Conservation (phyloP, 2,113 vertebrate genomes). For the Prunella fulvescens region DNA sequence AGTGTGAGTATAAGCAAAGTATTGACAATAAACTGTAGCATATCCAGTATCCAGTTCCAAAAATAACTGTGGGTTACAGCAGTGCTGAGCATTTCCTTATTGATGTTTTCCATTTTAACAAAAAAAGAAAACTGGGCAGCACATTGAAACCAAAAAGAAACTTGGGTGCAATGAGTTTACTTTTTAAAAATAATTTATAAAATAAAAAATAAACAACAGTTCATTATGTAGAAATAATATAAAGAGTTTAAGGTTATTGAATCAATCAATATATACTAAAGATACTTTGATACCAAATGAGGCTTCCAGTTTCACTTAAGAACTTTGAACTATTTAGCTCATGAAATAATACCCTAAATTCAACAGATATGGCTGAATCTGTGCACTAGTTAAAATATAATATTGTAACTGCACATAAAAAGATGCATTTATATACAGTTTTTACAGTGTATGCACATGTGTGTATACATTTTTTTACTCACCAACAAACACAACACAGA, state of each 20-base stretch:
- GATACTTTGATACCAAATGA: slow-evolving; percentile 62
- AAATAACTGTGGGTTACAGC: slow-evolving; percentile 44
- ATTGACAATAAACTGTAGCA: neutral
- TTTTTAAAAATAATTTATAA: slow-evolving; percentile 63
- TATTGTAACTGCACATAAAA: slow-evolving; percentile 70
- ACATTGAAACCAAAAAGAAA: slow-evolving; percentile 49
- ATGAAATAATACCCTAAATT: slow-evolving; percentile 68
- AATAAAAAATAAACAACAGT: slow-evolving; percentile 48
- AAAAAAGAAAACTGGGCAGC: slow-evolving; percentile 28
- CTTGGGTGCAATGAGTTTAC: slow-evolving; percentile 28
- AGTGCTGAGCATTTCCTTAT: slow-evolving; percentile 34
- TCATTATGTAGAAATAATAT: slow-evolving; percentile 52
- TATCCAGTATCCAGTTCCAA: neutral
- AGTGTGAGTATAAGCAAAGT: neutral
- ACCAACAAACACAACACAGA: slow-evolving; percentile 69
- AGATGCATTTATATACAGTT: slow-evolving; percentile 65
- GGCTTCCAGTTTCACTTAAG: slow-evolving; percentile 62
- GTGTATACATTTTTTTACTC: slow-evolving; percentile 55
- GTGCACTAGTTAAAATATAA: slow-evolving; percentile 73
- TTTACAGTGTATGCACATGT: slow-evolving; percentile 62
- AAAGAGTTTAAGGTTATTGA: slow-evolving; percentile 65
- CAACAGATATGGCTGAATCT: slow-evolving; percentile 70
- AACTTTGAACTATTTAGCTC: slow-evolving; percentile 59
- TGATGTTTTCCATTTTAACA: slow-evolving; percentile 26
- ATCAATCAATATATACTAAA: slow-evolving; percentile 62